These are phyloP conservation scores for Microctonus brassicae DNA, from an alignment of 2,888 invertebrate genomes.

Conservation along the genomic window DNA sequence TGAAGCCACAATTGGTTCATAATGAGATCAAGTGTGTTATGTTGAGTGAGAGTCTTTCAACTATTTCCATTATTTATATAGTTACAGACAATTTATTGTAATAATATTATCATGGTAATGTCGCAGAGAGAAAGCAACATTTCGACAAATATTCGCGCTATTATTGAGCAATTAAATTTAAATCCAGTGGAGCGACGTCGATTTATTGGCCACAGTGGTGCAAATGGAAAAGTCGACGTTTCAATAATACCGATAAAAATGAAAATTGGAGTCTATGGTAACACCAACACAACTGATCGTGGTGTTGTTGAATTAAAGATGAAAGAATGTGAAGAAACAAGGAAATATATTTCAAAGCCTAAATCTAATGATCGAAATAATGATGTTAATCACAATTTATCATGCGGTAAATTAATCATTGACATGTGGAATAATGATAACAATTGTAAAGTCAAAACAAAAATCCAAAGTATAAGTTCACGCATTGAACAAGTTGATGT, in stretches of 20 bases:
- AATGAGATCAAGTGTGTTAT: background rate
- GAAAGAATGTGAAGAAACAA: background rate
- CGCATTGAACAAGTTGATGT: slow-evolving; percentile 29
- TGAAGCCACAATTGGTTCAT: background rate
- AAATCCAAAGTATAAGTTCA: slow-evolving; percentile 12
- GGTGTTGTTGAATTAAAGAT: slow-evolving; percentile 43
- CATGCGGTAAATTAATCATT: slow-evolving; percentile 41
- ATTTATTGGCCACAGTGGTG: slow-evolving; percentile 56
- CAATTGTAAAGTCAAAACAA: slow-evolving; percentile 13
- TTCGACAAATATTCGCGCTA: slow-evolving; percentile 66
- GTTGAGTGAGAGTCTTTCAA: slow-evolving; percentile 26
- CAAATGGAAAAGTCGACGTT: slow-evolving; percentile 43
- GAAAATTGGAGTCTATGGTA: slow-evolving; percentile 65
- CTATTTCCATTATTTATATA: background rate
- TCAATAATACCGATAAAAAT: slow-evolving; percentile 52
- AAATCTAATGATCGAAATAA: background rate
- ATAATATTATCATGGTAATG: slow-evolving; percentile 59
- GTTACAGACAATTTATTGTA: slow-evolving; percentile 1
- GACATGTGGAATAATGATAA: slow-evolving; percentile 39
- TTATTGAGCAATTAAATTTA: slow-evolving; percentile 66
- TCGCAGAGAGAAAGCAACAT: slow-evolving; percentile 63
- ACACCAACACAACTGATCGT: slow-evolving; percentile 52
- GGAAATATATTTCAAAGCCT: background rate
- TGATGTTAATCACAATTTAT: slow-evolving; percentile 28
- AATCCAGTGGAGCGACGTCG: slow-evolving; percentile 63